Conservation (phyloP, 2,888 invertebrate species). For the Trachelus stipa region DNA sequence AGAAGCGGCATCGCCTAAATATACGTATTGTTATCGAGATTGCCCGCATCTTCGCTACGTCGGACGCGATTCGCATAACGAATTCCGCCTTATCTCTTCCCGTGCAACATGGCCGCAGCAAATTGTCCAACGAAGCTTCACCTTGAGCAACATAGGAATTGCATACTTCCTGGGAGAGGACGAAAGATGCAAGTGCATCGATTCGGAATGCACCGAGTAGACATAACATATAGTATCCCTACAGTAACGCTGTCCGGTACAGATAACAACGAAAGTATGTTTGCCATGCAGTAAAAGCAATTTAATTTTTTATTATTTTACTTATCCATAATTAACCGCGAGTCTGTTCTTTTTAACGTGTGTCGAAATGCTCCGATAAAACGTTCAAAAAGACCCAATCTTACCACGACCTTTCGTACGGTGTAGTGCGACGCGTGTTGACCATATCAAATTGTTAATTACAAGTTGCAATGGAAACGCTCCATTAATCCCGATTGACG, state of each 20-base stretch:
- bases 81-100: constrained; percentile 2
- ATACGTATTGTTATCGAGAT: constrained; percentile 7
- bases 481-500: constrained; percentile 19
- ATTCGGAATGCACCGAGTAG: not conserved
- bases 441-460: constrained; percentile 39
- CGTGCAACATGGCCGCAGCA: not conserved
- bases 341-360: not conserved
- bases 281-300: not conserved
- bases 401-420: not conserved
- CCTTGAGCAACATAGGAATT: not conserved
- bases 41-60: constrained; percentile 7
- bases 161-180: not conserved
- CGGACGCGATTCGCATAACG: constrained; percentile 6
- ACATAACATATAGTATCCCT: not conserved
- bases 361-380: not conserved
- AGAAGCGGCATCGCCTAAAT: not conserved
- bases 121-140: constrained; percentile 4
- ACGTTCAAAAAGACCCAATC: not conserved
- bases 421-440: not conserved
- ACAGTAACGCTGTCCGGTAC: not conserved
- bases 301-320: not conserved
- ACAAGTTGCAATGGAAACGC: constrained; percentile 31
- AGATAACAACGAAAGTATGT: not conserved
- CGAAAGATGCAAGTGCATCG: not conserved
- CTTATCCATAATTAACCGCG: not conserved